These are phyloP conservation scores for Helicoverpa zea DNA, from an alignment of 1,140 invertebrate species.

Conservation along the genomic window DNA sequence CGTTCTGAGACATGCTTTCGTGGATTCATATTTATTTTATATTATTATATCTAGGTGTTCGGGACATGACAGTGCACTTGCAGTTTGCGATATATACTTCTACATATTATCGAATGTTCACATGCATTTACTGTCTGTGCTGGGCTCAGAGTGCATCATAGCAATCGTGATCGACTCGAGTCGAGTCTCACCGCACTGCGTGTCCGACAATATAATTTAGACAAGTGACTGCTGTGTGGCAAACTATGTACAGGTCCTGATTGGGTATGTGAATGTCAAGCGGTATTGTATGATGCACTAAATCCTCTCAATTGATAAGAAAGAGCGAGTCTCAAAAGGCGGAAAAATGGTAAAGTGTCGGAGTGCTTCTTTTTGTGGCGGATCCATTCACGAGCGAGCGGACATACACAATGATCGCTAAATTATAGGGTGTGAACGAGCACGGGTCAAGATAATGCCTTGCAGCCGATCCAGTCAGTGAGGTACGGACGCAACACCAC, in stretches of 20 bases:
- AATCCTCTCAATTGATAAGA: slow-evolving; percentile 73
- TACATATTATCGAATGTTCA: slow-evolving; percentile 73
- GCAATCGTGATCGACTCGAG: slow-evolving; percentile 62
- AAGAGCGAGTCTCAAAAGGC: slow-evolving; percentile 81
- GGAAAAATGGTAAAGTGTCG: slow-evolving; percentile 80
- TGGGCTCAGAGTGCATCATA: slow-evolving; percentile 83
- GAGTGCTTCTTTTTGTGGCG: slow-evolving; percentile 78
- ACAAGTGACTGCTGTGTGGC: slow-evolving; percentile 50
- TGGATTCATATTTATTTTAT: slow-evolving; percentile 74
- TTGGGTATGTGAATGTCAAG: slow-evolving; percentile 62
- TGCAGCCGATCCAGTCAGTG: slow-evolving; percentile 84
- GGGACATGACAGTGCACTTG: slow-evolving; percentile 81
- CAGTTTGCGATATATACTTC: slow-evolving; percentile 79
- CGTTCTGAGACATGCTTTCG: slow-evolving; percentile 86
- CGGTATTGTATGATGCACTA: slow-evolving; percentile 85
- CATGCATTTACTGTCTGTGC: slow-evolving; percentile 81
- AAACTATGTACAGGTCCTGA: slow-evolving; percentile 53
- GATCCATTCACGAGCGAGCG: slow-evolving; percentile 81
- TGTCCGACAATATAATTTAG: slow-evolving; percentile 45
- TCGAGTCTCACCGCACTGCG: slow-evolving; percentile 20
- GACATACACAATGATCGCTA: slow-evolving; percentile 85
- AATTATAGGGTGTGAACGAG: slow-evolving; percentile 82
- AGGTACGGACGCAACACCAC: slow-evolving; percentile 85
- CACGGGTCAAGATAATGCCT: slow-evolving; percentile 82
- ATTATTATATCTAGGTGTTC: slow-evolving; percentile 75